Conservation (phyloP, 2,113 vertebrate genomes). For the Tinamus guttatus region DNA sequence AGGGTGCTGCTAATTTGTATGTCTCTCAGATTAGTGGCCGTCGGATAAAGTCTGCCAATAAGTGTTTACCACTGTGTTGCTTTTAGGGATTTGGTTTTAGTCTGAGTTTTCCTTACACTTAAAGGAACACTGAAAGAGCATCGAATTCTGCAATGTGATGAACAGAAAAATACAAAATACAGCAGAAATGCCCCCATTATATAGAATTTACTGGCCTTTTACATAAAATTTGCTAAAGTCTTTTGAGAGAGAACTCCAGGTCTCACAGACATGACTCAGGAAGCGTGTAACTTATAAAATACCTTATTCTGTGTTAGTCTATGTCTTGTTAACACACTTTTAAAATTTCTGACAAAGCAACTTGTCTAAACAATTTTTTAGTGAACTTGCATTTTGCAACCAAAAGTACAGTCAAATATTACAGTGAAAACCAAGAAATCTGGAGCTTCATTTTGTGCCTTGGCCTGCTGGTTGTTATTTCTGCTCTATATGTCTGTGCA, state of each 20-base stretch:
- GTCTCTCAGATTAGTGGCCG: background rate
- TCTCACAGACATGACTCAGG: conserved; percentile 20
- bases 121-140: conserved; percentile 14
- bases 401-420: conserved; percentile 25
- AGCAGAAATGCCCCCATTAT: conserved; percentile 37
- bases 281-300: background rate
- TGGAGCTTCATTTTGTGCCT: conserved; percentile 2
- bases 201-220: conserved; percentile 53
- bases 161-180: background rate
- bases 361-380: conserved; percentile 57
- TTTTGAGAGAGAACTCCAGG: conserved; percentile 4
- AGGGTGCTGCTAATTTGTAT: background rate
- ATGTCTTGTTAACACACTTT: conserved; percentile 29
- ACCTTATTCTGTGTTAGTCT: background rate
- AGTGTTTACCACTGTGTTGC: conserved; percentile 9
- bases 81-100: conserved; percentile 4
- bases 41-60: background rate
- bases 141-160: conserved; percentile 9
- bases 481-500: background rate
- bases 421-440: conserved; percentile 6
- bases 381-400: conserved; percentile 41
- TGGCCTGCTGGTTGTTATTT: background rate
- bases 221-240: conserved; percentile 30
- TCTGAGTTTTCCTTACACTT: background rate
- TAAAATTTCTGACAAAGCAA: conserved; percentile 19